These are phyloP conservation scores for Apogon talboti DNA, from an alignment of 2,797 vertebrate genomes.

Conservation along the genomic window DNA sequence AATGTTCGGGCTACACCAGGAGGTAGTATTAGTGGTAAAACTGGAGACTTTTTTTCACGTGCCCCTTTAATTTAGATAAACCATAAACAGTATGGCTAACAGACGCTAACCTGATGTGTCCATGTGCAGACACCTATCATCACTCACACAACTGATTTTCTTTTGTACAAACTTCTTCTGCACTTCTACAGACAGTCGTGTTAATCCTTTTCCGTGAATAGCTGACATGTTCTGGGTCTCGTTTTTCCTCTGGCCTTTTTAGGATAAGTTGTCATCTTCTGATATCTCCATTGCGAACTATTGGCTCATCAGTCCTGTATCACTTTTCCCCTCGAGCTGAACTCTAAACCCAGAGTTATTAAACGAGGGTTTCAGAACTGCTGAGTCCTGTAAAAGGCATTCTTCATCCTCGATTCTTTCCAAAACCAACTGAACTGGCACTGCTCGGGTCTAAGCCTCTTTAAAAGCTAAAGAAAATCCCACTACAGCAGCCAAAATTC, in stretches of 20 bases:
- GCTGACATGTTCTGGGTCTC: neutral
- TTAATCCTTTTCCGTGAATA: neutral
- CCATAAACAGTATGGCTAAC: neutral
- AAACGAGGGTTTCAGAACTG: constrained; percentile 18
- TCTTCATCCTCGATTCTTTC: constrained; percentile 34
- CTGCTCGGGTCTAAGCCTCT: constrained; percentile 54
- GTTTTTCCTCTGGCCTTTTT: neutral
- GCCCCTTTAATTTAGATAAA: neutral
- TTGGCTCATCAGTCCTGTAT: too few relatives aligned
- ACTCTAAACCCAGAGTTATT: constrained; percentile 4
- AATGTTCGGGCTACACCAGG: neutral
- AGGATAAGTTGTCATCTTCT: too few relatives aligned
- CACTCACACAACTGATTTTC: neutral
- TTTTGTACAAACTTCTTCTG: neutral
- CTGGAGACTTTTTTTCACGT: constrained; percentile 3
- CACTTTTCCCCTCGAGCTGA: neutral
- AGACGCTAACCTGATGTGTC: neutral
- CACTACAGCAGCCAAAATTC: constrained; percentile 34
- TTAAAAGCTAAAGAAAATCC: constrained; percentile 70
- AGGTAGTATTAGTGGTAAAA: neutral
- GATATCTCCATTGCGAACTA: too few relatives aligned
- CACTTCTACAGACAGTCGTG: neutral
- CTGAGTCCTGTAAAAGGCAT: constrained; percentile 24
- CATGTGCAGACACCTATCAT: too few relatives aligned
- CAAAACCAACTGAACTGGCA: constrained; percentile 50